Conservation (phyloP, 2,888 invertebrate genomes). For the Charanyca ferruginea region DNA sequence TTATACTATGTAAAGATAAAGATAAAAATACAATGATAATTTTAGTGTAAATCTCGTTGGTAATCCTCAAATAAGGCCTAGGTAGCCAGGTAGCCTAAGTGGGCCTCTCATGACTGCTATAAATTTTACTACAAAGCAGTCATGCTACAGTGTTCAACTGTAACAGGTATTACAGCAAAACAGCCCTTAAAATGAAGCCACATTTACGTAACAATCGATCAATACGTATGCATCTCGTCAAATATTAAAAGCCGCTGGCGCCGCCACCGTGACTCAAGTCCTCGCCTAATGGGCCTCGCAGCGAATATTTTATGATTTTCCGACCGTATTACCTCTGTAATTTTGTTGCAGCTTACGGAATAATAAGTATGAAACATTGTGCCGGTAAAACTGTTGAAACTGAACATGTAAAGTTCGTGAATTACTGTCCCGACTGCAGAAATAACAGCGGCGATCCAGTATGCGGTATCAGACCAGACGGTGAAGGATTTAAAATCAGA, state of each 20-base stretch:
- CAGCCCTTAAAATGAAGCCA: neutral
- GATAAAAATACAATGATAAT: too few relatives aligned
- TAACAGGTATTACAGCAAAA: neutral
- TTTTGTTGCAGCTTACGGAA: constrained; percentile 55
- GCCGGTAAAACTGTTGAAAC: neutral
- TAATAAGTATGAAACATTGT: constrained; percentile 43
- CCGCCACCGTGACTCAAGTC: neutral
- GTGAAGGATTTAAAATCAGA: constrained; percentile 75
- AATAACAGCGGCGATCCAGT: constrained; percentile 52
- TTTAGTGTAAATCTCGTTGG: too few relatives aligned
- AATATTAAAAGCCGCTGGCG: constrained; percentile 35
- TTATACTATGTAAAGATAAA: too few relatives aligned
- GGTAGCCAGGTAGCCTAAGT: too few relatives aligned
- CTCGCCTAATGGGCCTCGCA: constrained; percentile 20
- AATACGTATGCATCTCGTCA: constrained; percentile 28
- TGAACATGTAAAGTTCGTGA: constrained; percentile 2
- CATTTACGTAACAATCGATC: constrained; percentile 11
- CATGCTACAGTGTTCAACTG: too few relatives aligned
- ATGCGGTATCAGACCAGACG: constrained; percentile 77
- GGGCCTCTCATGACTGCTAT: too few relatives aligned
- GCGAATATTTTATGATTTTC: constrained; percentile 39
- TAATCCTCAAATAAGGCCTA: too few relatives aligned
- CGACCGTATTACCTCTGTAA: constrained; percentile 5
- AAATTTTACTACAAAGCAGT: too few relatives aligned
- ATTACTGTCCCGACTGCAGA: constrained; percentile 57